Evolutionary conservation across 1,140 invertebrate species (phyloP), one percentile per base, ranked within the genome.

Genomic region (Leptoteleia sp.): DNA sequence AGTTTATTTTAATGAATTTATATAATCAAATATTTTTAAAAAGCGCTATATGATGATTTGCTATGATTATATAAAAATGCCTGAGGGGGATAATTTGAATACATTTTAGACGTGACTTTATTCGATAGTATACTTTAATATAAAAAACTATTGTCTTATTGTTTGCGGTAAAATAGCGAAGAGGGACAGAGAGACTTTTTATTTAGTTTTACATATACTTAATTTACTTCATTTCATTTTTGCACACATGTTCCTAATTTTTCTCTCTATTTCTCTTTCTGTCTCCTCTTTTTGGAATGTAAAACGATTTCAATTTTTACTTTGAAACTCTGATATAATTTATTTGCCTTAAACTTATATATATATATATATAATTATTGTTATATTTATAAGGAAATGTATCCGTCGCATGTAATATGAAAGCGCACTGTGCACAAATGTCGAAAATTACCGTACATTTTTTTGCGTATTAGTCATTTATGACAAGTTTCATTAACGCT

Each of bases 191-290:
- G n/a, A 27, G 11, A 13, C 13, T 37, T 15, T 13, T 1, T 15
- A 48, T n/a, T n/a, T n/a, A n/a, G n/a, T n/a, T n/a, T n/a, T n/a
- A n/a, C n/a, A n/a, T n/a, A n/a, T n/a, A n/a, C n/a, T n/a, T 16
- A 16, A 31, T n/a, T 48, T 25, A 31, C 31, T 31, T 17, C 27
- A 55, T 48, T 29, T 48, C 9, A 52, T n/a, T n/a, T 52, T 47
- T 52, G 22, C 16, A 57, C 45, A 61, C 37, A 71, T 59, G 67
- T 71, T 71, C 67, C 67, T 71, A 71, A 71, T 42, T 37, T 43
- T 6, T 29, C 25, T 37, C 25, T 43, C 16, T 38, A n/a, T n/a
- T n/a, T n/a, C n/a, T n/a, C n/a, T n/a, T n/a, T n/a, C n/a, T n/a
- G n/a, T n/a, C n/a, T n/a, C n/a, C 15, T 0, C 22, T 54, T 38